phyloP scores from a whole-genome alignment of 2,888 invertebrate species.

The Amblyteles armatorius region DNA sequence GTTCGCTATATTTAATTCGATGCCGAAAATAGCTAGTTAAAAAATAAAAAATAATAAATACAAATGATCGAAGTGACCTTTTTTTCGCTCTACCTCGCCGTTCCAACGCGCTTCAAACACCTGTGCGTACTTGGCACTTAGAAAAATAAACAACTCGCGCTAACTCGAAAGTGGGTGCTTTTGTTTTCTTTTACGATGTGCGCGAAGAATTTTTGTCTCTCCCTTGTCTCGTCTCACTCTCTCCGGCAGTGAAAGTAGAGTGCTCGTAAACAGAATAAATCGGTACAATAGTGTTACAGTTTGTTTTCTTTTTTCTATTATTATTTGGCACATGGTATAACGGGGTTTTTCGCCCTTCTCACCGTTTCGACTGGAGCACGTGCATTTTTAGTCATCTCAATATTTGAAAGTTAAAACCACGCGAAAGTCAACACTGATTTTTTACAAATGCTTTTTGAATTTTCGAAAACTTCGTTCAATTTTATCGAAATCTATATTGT shows the following conservation, averaged over 20 bases:
- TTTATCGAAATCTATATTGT: background rate
- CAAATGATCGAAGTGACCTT: background rate
- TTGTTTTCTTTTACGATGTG: constrained; percentile 28
- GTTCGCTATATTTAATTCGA: background rate
- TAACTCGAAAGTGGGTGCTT: constrained; percentile 16
- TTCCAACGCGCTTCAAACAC: constrained; percentile 38
- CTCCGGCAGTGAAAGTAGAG: constrained; percentile 62
- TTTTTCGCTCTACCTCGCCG: background rate
- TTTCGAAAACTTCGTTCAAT: background rate
- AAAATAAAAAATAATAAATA: background rate
- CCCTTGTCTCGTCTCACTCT: constrained; percentile 41
- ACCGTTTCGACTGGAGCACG: constrained; percentile 1
- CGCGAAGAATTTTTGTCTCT: constrained; percentile 35
- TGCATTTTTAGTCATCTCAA: constrained; percentile 2
- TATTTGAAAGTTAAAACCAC: background rate
- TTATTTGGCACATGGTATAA: constrained; percentile 19
- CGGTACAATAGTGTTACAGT: constrained; percentile 14
- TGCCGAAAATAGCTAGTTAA: background rate
- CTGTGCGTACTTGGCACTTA: constrained; percentile 23
- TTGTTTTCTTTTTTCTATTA: constrained; percentile 16
- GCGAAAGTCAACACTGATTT: background rate
- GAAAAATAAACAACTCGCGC: constrained; percentile 37
- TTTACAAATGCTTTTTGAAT: background rate
- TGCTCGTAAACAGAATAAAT: constrained; percentile 34
- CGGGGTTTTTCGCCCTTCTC: background rate